Base-by-base conservation (phyloP, 1,140 invertebrate genomes). In the Brachionus koreanus region DNA sequence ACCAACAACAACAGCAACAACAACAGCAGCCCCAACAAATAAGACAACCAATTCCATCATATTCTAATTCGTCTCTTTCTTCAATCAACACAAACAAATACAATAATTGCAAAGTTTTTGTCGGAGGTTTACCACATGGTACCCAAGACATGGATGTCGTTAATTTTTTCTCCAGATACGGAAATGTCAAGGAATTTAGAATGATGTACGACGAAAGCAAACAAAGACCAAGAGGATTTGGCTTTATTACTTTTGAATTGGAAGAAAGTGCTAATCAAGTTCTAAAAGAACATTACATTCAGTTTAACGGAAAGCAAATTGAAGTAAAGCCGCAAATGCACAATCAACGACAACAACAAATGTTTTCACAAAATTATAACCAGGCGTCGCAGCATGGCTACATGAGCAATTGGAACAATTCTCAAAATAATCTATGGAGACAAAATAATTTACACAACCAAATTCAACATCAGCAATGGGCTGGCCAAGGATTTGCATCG, bases 131-230 rank as follows among this genome's bases (percentile, higher is more conserved):
- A 76, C 72, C 72, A 13, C 72, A 46, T 29, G 72, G 72, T 52
- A 76, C 46, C 16, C 42, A 76, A 76, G 72, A 76, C n/a, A 52
- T 49, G 72, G 72, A 76, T 46, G 46, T 76, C n/a, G 19, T 76
- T 76, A 52, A 49, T 76, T 46, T 52, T 46, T 76, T 76, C 37
- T 69, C 65, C 0, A 35, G 65, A 39, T 69, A 69, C 65, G 65
- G 65, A 37, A 69, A 69, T 23, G 65, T 69, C 5, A 69, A 69
- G 37, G 65, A 69, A 23, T 69, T 69, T 33, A 42, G 37, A 69
- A 69, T 69, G 65, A 69, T 69, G 65, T 69, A 69, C 7, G 65
- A 69, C 16, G 65, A 49, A 13, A 76, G 7, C n/a, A 49, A 76
- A n/a, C 46, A 76, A 49, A 49, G 42, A 49, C 42, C 42, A 49